Conservation (phyloP, 2,888 invertebrate species). For the Alentia gelatinosa region DNA sequence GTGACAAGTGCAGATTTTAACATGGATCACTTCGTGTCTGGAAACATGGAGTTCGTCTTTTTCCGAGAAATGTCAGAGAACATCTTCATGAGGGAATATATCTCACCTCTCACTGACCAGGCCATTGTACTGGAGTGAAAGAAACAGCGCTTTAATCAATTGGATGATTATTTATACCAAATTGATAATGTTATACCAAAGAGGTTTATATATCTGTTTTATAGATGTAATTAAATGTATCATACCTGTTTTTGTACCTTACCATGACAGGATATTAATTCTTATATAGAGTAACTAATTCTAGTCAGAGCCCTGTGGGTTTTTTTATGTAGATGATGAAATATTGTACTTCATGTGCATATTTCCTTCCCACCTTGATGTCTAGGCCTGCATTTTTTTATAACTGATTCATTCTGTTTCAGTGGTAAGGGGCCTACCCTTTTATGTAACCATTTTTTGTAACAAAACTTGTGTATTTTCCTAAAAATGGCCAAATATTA, state of each 20-base stretch:
- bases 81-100: slow-evolving; percentile 14
- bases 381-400: too few relatives aligned
- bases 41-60: slow-evolving; percentile 63
- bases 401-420: too few relatives aligned
- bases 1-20: slow-evolving; percentile 73
- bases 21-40: slow-evolving; percentile 68
- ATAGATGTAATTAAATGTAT: not conserved
- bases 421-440: too few relatives aligned
- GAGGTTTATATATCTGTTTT: not conserved
- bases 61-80: not conserved
- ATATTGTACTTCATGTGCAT: too few relatives aligned
- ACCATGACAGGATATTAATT: too few relatives aligned
- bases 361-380: too few relatives aligned
- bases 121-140: not conserved
- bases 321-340: too few relatives aligned
- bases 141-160: not conserved
- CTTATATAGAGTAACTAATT: too few relatives aligned
- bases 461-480: too few relatives aligned
- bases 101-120: not conserved
- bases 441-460: too few relatives aligned
- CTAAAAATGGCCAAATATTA: too few relatives aligned
- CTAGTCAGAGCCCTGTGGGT: too few relatives aligned
- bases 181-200: not conserved
- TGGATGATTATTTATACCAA: not conserved
- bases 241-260: not conserved